Conservation (phyloP, 2,888 invertebrate species). For the Drosophila antonietae region DNA sequence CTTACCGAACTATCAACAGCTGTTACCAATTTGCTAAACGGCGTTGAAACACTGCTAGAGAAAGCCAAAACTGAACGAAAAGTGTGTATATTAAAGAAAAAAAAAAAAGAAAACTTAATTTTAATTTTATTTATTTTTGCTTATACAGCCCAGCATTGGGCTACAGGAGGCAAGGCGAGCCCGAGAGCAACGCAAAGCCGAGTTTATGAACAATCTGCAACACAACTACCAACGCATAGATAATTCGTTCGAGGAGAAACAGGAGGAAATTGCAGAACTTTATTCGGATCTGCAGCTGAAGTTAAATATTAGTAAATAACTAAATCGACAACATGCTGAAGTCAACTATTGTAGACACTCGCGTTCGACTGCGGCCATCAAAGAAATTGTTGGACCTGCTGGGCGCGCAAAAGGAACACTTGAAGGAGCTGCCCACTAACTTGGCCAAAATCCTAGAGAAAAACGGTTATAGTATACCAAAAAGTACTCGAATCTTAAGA, state of each 20-base stretch:
- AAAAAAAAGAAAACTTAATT: not conserved
- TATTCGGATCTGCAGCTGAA: conserved; percentile 91
- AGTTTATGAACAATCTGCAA: conserved; percentile 92
- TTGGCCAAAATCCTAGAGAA: conserved; percentile 79
- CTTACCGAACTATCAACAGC: conserved; percentile 56
- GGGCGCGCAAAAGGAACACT: conserved; percentile 84
- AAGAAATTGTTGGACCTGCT: conserved; percentile 86
- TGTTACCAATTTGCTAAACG: conserved; percentile 58
- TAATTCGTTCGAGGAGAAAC: conserved; percentile 91
- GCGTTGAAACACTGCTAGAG: conserved; percentile 58
- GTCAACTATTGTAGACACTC: conserved; percentile 88
- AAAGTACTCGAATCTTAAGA: conserved; percentile 37
- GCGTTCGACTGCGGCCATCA: conserved; percentile 88
- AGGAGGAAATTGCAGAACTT: conserved; percentile 90
- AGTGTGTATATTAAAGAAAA: conserved; percentile 39
- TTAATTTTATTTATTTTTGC: not conserved
- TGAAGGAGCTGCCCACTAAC: conserved; percentile 86
- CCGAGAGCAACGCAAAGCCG: conserved; percentile 88
- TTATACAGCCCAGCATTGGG: conserved; percentile 50
- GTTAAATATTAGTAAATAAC: conserved; percentile 86
- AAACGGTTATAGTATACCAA: conserved; percentile 53
- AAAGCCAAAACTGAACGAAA: conserved; percentile 55
- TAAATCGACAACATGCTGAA: conserved; percentile 82
- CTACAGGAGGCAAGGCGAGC: conserved; percentile 82
- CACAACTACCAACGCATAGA: conserved; percentile 91